Base-by-base conservation (phyloP, 2,888 invertebrate species). In the Glaucopsyche alexis region DNA sequence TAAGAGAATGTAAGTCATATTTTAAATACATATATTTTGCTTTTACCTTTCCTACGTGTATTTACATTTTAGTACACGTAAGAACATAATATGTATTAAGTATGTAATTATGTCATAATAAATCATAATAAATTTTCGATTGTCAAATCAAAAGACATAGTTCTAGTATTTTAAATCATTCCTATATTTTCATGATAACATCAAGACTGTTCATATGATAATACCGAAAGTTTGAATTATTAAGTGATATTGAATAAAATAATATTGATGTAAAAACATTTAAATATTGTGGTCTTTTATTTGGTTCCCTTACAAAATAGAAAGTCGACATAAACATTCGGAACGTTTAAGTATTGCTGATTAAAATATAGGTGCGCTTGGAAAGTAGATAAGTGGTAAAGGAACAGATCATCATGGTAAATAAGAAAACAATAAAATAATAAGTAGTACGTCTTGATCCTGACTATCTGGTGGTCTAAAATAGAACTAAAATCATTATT, bases 151-250 rank as follows among this genome's bases (percentile, higher is more conserved):
- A 52, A 71, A 71, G 52, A 52, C 52, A 16, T 71, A 52, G 29
- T 49, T 47, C 19, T 71, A 71, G 40, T 38, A 50, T 55, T 71
- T 29, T 55, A 67, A 52, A 71, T 49, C 47, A 52, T 71, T 55
- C 71, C 40, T 71, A 55, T 71, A 40, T 71, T 71, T 71, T 71
- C 52, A 71, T 71, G 52, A 71, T 76, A 73, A 75, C 80, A 81
- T 84, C 82, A 84, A 85, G 85, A 85, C 84, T 86, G 83, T 82
- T 82, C 79, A 80, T 83, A 78, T 83, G 83, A 83, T 80, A 79
- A 81, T 80, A 80, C 76, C 77, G 77, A 77, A 78, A 81, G 78
- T 79, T 81, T 81, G 81, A 79, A 80, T 76, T 81, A 78, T 65
- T 66, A 42, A 66, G 66, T 66, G 66, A 66, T 66, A 66, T 16